Evolutionary conservation across 2,888 invertebrate genomes (phyloP), one percentile per base, ranked within the genome.

Genomic region (Epinotia brunnichana): DNA sequence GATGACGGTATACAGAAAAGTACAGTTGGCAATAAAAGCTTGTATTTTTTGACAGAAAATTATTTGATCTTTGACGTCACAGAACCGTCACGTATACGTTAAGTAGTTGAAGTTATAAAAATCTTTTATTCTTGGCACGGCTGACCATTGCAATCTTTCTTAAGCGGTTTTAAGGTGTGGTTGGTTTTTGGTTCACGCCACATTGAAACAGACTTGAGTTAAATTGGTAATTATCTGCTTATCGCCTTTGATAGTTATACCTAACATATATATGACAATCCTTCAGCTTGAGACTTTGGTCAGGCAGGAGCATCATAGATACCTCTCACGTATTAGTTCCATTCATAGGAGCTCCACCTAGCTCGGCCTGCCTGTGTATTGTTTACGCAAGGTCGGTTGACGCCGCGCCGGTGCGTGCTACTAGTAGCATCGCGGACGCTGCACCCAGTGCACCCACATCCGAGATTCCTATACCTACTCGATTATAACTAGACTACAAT

Each of bases 361-460:
- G n/a, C n/a, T 29, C 5, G 53, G 19, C 19, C 53, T 53, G 64
- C 17, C 63, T n/a, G 29, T 51, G 24, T 64, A 35, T 53, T 64
- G 41, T 59, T 81, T 82, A 80, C 81, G 79, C 83, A 82, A 84
- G 83, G 81, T 80, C 80, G 81, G 81, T 77, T 76, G 78, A 76
- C 70, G 59, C 72, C 75, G 74, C 78, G 77, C 51, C 61, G 60
- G 21, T 69, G 70, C 75, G 76, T 51, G 64, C 57, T 66, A n/a
- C n/a, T n/a, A n/a, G n/a, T n/a, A 64, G 44, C n/a, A 41, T 21
- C 56, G 44, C 29, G 53, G 3, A 17, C 17, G 62, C 72, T 72
- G 68, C 72, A 61, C 72, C 72, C 72, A 67, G 48, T 72, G 62
- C 72, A 61, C 67, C 67, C 71, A 67, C 56, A 41, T 24, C 21